Evolutionary conservation across 2,113 vertebrate genomes (phyloP).

Genomic region (Steatornis caripensis): DNA sequence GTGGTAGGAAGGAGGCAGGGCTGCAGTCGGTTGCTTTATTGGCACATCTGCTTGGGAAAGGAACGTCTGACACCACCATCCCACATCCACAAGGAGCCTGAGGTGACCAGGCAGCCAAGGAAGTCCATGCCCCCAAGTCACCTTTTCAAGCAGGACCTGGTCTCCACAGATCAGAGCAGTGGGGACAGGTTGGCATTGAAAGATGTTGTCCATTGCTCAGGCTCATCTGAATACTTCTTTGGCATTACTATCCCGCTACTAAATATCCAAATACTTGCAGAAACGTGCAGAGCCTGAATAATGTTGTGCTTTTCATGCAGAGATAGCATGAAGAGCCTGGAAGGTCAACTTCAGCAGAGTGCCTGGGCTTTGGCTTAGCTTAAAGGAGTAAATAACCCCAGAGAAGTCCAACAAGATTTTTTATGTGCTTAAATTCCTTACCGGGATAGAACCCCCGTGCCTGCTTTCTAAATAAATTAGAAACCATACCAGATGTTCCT

Average conservation of each 20-base stretch:
- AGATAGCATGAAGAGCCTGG: not conserved
- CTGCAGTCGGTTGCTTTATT: not conserved
- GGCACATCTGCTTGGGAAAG: not conserved
- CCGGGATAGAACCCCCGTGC: not conserved
- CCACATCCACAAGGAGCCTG: not conserved
- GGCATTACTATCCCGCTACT: not conserved
- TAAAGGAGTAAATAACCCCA: not conserved
- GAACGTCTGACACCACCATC: rapidly evolving
- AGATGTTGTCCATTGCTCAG: not conserved
- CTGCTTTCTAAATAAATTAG: not conserved
- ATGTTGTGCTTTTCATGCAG: not conserved
- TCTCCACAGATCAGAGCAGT: not conserved
- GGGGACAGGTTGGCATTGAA: not conserved
- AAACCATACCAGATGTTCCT: not conserved
- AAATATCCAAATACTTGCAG: not conserved
- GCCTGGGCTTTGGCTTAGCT: not conserved
- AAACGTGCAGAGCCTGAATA: not conserved
- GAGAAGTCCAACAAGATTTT: not conserved
- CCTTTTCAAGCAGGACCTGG: not conserved
- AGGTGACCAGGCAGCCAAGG: not conserved
- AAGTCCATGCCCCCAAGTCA: not conserved
- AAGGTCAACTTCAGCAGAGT: not conserved
- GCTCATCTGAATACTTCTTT: not conserved
- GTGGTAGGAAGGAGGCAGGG: not conserved
- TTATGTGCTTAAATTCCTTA: not conserved